phyloP scores from a whole-genome alignment of 2,113 vertebrate genomes.

The Cinclus mexicanus region DNA sequence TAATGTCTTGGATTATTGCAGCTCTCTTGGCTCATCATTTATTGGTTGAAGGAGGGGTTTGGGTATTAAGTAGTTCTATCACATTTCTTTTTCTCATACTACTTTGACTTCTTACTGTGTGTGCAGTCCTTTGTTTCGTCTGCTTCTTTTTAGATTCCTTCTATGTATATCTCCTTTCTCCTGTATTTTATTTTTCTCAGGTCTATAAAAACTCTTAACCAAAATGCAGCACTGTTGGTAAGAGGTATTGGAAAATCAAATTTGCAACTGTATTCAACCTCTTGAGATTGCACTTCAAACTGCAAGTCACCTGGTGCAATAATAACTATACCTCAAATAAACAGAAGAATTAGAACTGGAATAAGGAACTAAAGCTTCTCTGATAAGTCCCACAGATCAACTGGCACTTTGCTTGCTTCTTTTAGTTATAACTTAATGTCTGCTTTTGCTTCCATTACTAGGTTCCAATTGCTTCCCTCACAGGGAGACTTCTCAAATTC shows the following conservation, averaged over 20 bases:
- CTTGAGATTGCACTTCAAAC: background rate
- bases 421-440: background rate
- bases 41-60: background rate
- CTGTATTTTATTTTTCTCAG: background rate
- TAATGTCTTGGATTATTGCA: background rate
- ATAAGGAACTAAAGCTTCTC: background rate
- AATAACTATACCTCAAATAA: background rate
- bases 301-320: background rate
- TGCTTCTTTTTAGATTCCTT: background rate
- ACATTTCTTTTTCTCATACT: background rate
- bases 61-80: accelerated
- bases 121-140: background rate
- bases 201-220: background rate
- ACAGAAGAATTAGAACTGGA: background rate
- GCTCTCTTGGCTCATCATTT: background rate
- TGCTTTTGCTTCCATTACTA: background rate
- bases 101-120: background rate
- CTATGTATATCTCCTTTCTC: background rate
- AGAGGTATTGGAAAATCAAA: background rate
- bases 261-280: background rate
- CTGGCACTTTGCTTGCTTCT: background rate
- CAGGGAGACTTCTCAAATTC: background rate
- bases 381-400: background rate
- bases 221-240: background rate
- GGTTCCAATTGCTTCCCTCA: background rate